These are phyloP conservation scores for Anisognathus igniventris DNA, from an alignment of 2,797 vertebrate genomes.

Conservation along the genomic window DNA sequence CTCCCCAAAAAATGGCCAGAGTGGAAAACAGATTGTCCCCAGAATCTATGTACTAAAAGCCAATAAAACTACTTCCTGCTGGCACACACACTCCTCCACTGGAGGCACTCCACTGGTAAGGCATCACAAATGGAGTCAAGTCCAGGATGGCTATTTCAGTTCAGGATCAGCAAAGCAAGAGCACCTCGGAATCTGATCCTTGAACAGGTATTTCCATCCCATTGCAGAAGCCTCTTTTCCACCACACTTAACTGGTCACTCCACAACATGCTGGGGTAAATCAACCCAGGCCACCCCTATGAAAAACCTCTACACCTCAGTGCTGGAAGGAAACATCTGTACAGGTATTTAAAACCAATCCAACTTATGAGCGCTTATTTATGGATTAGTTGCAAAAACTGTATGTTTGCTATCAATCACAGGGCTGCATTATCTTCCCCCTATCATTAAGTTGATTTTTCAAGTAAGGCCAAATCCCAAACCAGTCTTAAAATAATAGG, in stretches of 20 bases:
- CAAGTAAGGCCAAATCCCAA: not conserved
- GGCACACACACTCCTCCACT: not conserved
- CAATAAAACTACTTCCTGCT: not conserved
- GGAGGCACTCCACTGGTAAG: not conserved
- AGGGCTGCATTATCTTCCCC: not conserved
- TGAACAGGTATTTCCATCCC: not conserved
- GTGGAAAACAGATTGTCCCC: not conserved
- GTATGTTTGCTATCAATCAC: accelerated
- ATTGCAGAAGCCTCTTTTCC: not conserved
- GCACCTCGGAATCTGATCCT: not conserved
- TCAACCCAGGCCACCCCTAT: not conserved
- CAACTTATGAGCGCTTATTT: not conserved
- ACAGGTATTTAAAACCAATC: not conserved
- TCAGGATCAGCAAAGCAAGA: not conserved
- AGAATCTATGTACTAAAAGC: not conserved
- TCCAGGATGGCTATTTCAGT: not conserved
- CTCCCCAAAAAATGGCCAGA: not conserved
- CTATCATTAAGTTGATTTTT: not conserved
- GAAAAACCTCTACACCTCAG: not conserved
- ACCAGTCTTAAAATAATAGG: not conserved
- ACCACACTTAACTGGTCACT: not conserved
- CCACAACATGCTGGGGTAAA: not conserved
- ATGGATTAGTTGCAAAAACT: not conserved
- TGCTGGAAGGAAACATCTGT: not conserved
- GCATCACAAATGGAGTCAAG: not conserved